These are phyloP conservation scores for Drosophila diplacantha DNA, from an alignment of 2,888 invertebrate genomes.

Conservation along the genomic window DNA sequence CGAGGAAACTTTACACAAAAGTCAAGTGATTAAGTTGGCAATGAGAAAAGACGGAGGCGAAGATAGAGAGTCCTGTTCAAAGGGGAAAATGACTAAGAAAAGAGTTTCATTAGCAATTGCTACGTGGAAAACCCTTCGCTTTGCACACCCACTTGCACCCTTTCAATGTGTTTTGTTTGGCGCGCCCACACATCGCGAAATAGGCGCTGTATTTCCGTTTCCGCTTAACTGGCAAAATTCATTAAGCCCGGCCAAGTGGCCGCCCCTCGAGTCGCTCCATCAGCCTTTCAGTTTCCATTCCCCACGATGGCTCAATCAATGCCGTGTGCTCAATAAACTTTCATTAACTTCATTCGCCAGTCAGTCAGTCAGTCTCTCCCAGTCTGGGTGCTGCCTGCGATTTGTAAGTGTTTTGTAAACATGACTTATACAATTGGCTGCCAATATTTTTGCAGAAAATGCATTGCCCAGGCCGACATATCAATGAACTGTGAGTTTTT, in stretches of 20 bases:
- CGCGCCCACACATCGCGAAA: conserved; percentile 23
- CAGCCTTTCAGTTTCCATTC: conserved; percentile 30
- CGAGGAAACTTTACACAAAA: conserved; percentile 59
- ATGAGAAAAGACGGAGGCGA: conserved; percentile 19
- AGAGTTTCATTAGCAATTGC: conserved; percentile 58
- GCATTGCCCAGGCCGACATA: conserved; percentile 17
- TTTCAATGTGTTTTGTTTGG: conserved; percentile 42
- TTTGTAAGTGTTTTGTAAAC: conserved; percentile 69
- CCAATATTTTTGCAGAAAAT: conserved; percentile 50
- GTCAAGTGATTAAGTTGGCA: conserved; percentile 47
- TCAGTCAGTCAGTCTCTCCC: conserved; percentile 31
- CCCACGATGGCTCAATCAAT: conserved; percentile 31
- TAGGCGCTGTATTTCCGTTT: conserved; percentile 65
- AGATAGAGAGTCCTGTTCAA: conserved; percentile 28
- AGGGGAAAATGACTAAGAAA: conserved; percentile 39
- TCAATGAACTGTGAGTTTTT: conserved; percentile 26
- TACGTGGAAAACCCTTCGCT: conserved; percentile 37
- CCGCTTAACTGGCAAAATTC: conserved; percentile 72
- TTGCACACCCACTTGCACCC: conserved; percentile 8
- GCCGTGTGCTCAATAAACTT: conserved; percentile 63
- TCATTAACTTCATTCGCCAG: conserved; percentile 62
- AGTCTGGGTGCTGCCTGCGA: conserved; percentile 23
- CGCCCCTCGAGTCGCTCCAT: conserved; percentile 29
- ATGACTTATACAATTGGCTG: conserved; percentile 55
- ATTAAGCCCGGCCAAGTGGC: conserved; percentile 60